Base-by-base conservation (phyloP, 2,888 invertebrate species). In the Aromia moschata region DNA sequence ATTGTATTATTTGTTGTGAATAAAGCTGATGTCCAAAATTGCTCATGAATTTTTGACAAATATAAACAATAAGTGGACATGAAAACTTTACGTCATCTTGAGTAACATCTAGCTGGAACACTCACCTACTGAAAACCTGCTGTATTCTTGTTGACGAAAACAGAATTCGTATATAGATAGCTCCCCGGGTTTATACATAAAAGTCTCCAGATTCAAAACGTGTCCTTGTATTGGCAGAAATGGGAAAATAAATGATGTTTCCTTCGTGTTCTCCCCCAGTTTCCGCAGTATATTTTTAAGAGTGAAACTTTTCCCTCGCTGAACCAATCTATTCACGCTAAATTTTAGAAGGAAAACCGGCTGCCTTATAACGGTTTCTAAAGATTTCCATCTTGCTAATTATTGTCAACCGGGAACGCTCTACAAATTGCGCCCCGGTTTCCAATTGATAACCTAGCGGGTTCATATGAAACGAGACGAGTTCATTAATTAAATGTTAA, bases 401-500 rank as follows among this genome's bases (percentile, higher is more conserved):
- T 37, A 37, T 37, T 40, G 11, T 40, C 17, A 17, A 11, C 17
- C n/a, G 11, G 17, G 40, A 40, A 18, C 17, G n/a, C 18, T 4
- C n/a, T 11, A 16, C 5, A 5, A 7, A 25, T 25, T 25, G 3
- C 25, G 25, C 25, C 7, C 11, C 12, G 25, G 12, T 43, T 43
- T 14, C 20, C 43, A 25, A 18, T 25, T 43, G 20, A n/a, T n/a
- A n/a, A 25, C 25, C 25, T 45, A 31, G 16, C 14, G 1, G 14
- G 16, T 12, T 36, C 11, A 30, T 25, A 44, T 33, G 46, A 31
- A 36, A 11, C 47, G 17, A 17, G 36, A 47, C 18, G 17, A 18
- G 11, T 47, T 47, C 17, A 47, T 47, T 47, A 47, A 36, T 45
- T 45, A 47, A 36, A 47, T 36, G 16, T 33, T 36, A 16, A 47